Evolutionary conservation across 2,113 vertebrate species (phyloP), one percentile per base, ranked within the genome.

Genomic region (Gambusia affinis): DNA sequence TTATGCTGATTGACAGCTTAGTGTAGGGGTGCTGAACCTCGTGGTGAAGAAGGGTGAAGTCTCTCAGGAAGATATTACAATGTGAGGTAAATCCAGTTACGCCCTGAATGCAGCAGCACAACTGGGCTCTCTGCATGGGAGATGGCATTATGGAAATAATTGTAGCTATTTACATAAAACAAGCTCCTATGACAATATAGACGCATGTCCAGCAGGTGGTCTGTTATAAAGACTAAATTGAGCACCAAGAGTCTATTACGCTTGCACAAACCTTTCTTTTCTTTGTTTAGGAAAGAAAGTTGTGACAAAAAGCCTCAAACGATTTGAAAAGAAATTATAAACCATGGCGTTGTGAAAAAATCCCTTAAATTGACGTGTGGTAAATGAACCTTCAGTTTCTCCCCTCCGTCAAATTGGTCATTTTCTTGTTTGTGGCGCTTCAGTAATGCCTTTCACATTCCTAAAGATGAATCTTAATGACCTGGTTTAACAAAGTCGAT

Each of bases 11-110:
- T 62, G 19, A 39, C 62, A 37, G 24, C 47, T 33, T 35, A 64
- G 31, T n/a, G 14, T 57, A 39, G 54, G 12, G 30, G 57, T 78
- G 72, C 73, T 64, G 76, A 73, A 84, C 42, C 12, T 64, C 84
- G 42, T 79, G 24, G 68, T 12, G 35, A 60, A 67, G 47, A 31
- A 33, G 60, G 69, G 44, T 64, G 60, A 22, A 29, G 42, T 75
- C 61, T 62, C 57, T 47, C 2, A 37, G 60, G 66, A 70, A 29
- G 7, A 30, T 37, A 4, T 54, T 37, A 35, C 8, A 71, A 57
- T 67, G 27, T 42, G 3, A 47, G 19, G 76, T 37, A 35, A n/a
- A 4, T 37, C 3, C 17, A 64, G 31, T 33, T 35, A 31, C 24
- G 30, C 14, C 31, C 62, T 33, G 24, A 64, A 62, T 31, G 29